Conservation (phyloP, 1,140 invertebrate genomes). For the Bicyclus anynana region DNA sequence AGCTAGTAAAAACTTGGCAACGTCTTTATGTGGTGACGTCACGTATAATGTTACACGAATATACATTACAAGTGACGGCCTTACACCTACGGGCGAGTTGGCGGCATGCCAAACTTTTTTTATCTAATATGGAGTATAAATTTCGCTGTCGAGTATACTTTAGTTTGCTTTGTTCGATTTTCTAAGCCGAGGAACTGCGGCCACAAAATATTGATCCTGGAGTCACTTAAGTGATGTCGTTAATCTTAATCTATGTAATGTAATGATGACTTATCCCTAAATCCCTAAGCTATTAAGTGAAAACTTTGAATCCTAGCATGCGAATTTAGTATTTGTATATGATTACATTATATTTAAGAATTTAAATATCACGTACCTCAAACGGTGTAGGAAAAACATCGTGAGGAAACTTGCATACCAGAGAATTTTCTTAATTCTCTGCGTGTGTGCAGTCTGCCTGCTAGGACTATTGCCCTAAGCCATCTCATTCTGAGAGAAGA, state of each 20-base stretch:
- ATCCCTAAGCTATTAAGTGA: no score
- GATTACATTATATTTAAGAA: no score
- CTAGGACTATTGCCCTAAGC: no score
- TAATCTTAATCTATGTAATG: not conserved
- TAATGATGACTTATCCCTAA: no score
- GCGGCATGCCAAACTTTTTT: slow-evolving; percentile 27
- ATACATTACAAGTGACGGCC: slow-evolving; percentile 28
- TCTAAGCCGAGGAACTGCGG: not conserved
- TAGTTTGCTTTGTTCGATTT: not conserved
- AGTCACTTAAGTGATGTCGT: not conserved
- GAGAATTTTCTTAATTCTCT: no score
- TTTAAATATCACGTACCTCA: no score
- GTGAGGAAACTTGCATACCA: no score
- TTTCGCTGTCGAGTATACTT: slow-evolving; percentile 3
- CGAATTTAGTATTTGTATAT: no score
- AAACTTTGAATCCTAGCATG: no score
- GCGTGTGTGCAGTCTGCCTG: no score
- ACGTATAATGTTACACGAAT: slow-evolving; percentile 31
- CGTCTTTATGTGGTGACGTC: slow-evolving; percentile 25
- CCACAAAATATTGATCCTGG: not conserved
- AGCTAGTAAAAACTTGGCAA: slow-evolving; percentile 38
- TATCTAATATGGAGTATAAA: slow-evolving; percentile 20
- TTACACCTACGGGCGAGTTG: slow-evolving; percentile 28
- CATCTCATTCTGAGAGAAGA: no score
- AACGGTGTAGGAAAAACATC: no score